Percentiles rank a stretch among this genome's conserved stretches.
Conservation (phyloP, 2,888 invertebrate genomes). For the Lycia hirtaria region DNA sequence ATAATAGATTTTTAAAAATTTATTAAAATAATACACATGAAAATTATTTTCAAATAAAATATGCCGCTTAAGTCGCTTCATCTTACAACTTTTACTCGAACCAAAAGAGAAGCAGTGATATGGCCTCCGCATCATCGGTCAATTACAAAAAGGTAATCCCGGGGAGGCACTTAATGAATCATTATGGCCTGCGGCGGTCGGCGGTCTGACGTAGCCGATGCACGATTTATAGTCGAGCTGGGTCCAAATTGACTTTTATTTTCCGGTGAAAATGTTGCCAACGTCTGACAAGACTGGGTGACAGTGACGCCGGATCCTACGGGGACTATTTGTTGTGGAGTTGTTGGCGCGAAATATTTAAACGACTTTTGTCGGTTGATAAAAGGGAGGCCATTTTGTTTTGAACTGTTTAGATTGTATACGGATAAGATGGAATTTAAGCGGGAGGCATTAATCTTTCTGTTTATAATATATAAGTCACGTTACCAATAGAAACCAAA, state of each 20-base stretch:
- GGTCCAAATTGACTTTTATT: conserved; percentile 51
- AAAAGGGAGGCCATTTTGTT: conserved; percentile 23
- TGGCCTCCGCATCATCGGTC: conserved; percentile 82
- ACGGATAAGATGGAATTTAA: neutral
- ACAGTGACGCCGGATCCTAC: conserved; percentile 39
- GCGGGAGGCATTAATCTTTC: neutral
- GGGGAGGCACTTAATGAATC: conserved; percentile 84
- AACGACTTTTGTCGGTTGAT: conserved; percentile 34
- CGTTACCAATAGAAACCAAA: too few relatives aligned
- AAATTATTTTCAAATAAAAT: conserved; percentile 14
- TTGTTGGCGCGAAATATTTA: conserved; percentile 38
- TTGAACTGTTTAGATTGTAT: conserved; percentile 1
- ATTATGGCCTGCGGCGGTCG: conserved; percentile 74
- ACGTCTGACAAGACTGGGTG: conserved; percentile 41
- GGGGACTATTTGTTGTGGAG: conserved; percentile 42
- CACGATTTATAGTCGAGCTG: conserved; percentile 68
- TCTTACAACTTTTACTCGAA: conserved; percentile 49
- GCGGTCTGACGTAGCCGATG: conserved; percentile 67
- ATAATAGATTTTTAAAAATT: neutral
- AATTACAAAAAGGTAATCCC: conserved; percentile 85
- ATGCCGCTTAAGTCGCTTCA: too few relatives aligned
- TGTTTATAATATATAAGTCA: too few relatives aligned
- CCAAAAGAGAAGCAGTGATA: conserved; percentile 78
- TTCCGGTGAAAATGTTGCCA: conserved; percentile 44
- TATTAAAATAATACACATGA: neutral